These are phyloP conservation scores for Drosophila mimetica DNA, from an alignment of 2,888 invertebrate genomes.

Conservation along the genomic window DNA sequence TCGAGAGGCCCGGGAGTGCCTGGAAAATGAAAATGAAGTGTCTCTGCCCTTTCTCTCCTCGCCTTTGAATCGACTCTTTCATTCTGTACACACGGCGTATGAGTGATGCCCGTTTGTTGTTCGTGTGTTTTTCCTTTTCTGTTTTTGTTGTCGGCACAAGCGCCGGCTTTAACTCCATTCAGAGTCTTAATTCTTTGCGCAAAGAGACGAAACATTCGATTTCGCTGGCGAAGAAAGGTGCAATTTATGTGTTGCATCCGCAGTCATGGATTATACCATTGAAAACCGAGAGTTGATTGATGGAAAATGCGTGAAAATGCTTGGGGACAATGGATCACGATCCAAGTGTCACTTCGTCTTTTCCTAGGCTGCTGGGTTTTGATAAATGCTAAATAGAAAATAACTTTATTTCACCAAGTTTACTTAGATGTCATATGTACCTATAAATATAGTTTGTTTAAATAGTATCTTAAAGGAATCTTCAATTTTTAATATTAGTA, in stretches of 20 bases:
- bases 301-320: slow-evolving; percentile 36
- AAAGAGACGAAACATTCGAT: slow-evolving; percentile 58
- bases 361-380: not conserved
- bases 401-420: not conserved
- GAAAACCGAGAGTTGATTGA: slow-evolving; percentile 43
- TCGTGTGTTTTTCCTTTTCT: no score
- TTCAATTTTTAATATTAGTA: no score
- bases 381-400: not conserved
- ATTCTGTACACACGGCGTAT: slow-evolving; percentile 58
- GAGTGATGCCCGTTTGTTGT: slow-evolving; percentile 61
- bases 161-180: slow-evolving; percentile 12
- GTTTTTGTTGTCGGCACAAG: slow-evolving; percentile 7
- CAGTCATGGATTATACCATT: slow-evolving; percentile 36
- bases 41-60: slow-evolving; percentile 63
- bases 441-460: no score
- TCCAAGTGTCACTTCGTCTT: not conserved
- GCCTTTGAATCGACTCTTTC: not conserved
- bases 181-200: slow-evolving; percentile 65
- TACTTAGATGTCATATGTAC: no score
- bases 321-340: slow-evolving; percentile 15
- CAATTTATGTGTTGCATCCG: slow-evolving; percentile 50
- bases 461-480: no score
- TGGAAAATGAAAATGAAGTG: slow-evolving; percentile 60
- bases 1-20: slow-evolving; percentile 47
- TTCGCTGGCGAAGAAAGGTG: slow-evolving; percentile 57